Evolutionary conservation across 2,888 invertebrate genomes (phyloP), one percentile per base, ranked within the genome.

Genomic region (Deilephila porcellus): DNA sequence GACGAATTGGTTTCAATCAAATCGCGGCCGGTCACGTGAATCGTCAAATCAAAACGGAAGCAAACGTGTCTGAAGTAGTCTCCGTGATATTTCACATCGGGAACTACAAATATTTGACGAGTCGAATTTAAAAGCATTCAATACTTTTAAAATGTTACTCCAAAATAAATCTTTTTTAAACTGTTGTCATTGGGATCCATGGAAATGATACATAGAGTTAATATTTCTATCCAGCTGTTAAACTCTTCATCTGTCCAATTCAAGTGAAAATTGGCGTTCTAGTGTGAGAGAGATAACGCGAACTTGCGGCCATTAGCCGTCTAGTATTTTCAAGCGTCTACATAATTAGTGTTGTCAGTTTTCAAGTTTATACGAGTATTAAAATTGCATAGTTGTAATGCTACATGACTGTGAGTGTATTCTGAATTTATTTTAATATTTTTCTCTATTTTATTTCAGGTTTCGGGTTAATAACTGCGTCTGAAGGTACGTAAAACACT

Each of bases 381-480:
- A 45, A 11, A 11, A 45, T 45, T 45, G 45, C 45, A 3, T 45
- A 45, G 45, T 45, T 3, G 11, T 25, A 6, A 45, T 45, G 45
- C 45, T 45, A 45, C 8, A 11, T 45, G 11, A 45, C 0, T 14
- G 37, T 34, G 34, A 34, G 37, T 45, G 45, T 45, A 3, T 11
- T 45, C 45, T 45, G 45, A 56, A 56, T 56, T 17, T 60, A 60
- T 60, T 60, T 11, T 25, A 71, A 60, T 17, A 52, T 62, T 29
- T 52, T 32, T 45, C 45, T 52, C 45, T 52, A 29, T 77, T 81
- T 83, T 82, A 81, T 89, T 85, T 29, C 88, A 90, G 91, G 81
- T 79, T 78, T 87, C 32, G 82, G 85, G 72, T 76, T 79, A 20
- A 76, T 83, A 8, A 72, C 79, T 73, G 91, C 85, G 78, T 81